Base-by-base conservation (phyloP, 2,797 vertebrate genomes). In the Betta splendens region DNA sequence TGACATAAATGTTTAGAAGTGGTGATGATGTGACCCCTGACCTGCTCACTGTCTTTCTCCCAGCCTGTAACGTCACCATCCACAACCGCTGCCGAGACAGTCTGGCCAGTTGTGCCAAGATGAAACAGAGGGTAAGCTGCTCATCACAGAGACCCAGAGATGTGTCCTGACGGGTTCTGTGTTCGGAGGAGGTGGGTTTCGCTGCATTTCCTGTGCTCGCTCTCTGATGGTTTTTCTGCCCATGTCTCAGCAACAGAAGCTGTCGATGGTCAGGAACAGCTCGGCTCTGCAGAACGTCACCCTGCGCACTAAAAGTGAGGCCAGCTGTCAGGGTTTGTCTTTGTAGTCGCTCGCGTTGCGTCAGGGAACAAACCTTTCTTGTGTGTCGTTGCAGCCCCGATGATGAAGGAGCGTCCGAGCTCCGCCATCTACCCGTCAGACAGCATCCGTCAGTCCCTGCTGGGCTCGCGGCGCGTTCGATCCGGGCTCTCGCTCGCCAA, bases 11-110 rank as follows among this genome's bases (percentile, higher is more conserved):
- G n/a, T n/a, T n/a, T n/a, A n/a, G n/a, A n/a, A n/a, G n/a, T n/a
- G n/a, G n/a, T n/a, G n/a, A n/a, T n/a, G n/a, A n/a, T n/a, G n/a
- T n/a, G n/a, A 23, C 6, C 23, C 3, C 23, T 23, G 23, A 23
- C 23, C 23, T 6, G 10, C 47, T 57, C 7, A 11, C 15, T 48
- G 10, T 62, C 40, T 64, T 2, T 69, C 37, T 76, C 40, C n/a
- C 88, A 97, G 95, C 92, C 51, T 98, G 96, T 82, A 97, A 93
- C 5, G 96, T 96, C 80, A 96, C 95, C 61, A 97, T 97, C 77
- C 96, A 98, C 87, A 97, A 98, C 89, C 95, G 96, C 84, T 98
- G 96, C 84, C 93, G 95, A 80, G 96, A 98, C 86, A 91, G 94
- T 1, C 87, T 98, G 62, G 93, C 94, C 64, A 96, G 92, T 88